Percentiles rank a stretch among this genome's conserved stretches.
Evolutionary conservation across 2,113 vertebrate genomes (phyloP).

Genomic region (Vidua macroura): DNA sequence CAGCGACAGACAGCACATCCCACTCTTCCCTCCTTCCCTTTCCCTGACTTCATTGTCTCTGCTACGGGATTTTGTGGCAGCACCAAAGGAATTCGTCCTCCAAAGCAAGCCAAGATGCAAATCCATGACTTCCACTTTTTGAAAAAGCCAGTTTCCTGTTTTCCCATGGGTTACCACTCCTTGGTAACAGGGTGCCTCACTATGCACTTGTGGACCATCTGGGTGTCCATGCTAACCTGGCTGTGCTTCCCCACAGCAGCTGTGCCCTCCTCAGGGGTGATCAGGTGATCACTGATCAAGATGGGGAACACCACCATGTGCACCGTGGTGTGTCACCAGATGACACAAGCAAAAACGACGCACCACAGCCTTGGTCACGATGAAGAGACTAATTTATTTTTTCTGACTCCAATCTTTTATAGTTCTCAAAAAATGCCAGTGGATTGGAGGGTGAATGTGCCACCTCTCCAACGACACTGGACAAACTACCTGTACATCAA

Average conservation of each 20-base stretch:
- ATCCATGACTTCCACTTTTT: not conserved
- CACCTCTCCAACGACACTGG: too few species aligned
- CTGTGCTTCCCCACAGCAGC: not conserved
- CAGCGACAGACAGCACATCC: slow-evolving; percentile 16
- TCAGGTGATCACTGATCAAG: too few species aligned
- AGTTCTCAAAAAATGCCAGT: too few species aligned
- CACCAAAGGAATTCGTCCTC: not conserved
- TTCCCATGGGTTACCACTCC: accelerated
- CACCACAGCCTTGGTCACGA: too few species aligned
- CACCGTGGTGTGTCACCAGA: not conserved
- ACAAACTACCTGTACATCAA: too few species aligned
- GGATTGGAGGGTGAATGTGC: too few species aligned
- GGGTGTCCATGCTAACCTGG: accelerated
- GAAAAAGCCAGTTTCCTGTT: not conserved
- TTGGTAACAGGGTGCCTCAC: accelerated
- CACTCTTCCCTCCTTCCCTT: not conserved
- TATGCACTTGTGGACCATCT: accelerated
- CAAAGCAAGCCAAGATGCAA: not conserved
- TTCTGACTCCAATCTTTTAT: too few species aligned
- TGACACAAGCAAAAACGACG: too few species aligned
- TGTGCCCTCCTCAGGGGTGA: not conserved
- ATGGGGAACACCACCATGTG: accelerated
- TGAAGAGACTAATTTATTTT: too few species aligned
- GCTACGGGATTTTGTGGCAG: not conserved
- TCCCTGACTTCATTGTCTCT: not conserved